Evolutionary conservation across 2,797 vertebrate species (phyloP).

Genomic region (Spea hammondii): DNA sequence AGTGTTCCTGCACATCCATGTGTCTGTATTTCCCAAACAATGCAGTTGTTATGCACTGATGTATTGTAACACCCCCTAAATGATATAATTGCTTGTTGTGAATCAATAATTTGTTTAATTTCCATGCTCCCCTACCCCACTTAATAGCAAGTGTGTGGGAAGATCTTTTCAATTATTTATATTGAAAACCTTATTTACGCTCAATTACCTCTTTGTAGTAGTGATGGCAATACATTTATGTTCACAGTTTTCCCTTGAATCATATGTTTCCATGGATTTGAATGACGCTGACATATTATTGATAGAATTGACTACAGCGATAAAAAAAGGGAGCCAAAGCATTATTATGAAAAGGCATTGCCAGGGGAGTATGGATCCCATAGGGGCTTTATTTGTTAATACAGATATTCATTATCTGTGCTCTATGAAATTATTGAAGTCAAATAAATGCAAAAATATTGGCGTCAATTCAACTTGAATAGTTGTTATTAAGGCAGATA

Average conservation of each 20-base stretch:
- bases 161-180: slow-evolving; percentile 39
- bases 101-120: slow-evolving; percentile 52
- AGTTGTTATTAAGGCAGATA: too few species aligned
- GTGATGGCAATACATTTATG: slow-evolving; percentile 19
- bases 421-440: too few species aligned
- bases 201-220: slow-evolving; percentile 39
- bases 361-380: too few species aligned
- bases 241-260: slow-evolving; percentile 19
- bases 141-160: slow-evolving; percentile 40
- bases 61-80: slow-evolving; percentile 8
- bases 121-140: slow-evolving; percentile 27
- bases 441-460: too few species aligned
- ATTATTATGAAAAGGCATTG: too few species aligned
- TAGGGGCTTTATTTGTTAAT: too few species aligned
- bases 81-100: slow-evolving; percentile 34
- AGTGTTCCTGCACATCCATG: background rate
- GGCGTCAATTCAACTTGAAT: too few species aligned
- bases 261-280: slow-evolving; percentile 3
- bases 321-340: background rate
- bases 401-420: too few species aligned
- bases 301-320: background rate
- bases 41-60: background rate
- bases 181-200: slow-evolving; percentile 35
- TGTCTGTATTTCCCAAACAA: background rate
- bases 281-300: slow-evolving; percentile 16